Evolutionary conservation across 2,888 invertebrate species (phyloP).

Genomic region (Trichopoda pennipes): DNA sequence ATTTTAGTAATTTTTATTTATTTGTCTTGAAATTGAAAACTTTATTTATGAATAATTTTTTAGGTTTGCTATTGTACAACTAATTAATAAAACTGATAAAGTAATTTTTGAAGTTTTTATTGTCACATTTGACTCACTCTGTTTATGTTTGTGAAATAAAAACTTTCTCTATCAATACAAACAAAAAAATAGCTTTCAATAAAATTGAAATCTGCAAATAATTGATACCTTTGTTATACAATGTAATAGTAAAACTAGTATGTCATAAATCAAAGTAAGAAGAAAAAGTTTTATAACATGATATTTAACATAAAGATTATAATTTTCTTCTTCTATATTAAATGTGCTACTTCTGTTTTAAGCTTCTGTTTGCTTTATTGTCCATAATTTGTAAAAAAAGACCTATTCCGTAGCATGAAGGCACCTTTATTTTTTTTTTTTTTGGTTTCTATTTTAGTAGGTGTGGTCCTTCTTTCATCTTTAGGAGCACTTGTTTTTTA

Average conservation of each 20-base stretch:
- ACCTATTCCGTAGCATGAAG: constrained; percentile 21
- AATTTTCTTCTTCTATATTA: constrained; percentile 47
- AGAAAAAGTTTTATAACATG: constrained; percentile 23
- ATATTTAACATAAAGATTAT: constrained; percentile 56
- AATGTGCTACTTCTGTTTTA: constrained; percentile 12
- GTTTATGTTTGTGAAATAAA: neutral
- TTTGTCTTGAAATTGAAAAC: too few species aligned
- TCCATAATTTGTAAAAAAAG: constrained; percentile 39
- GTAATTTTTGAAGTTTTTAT: too few species aligned
- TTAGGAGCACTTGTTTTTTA: constrained; percentile 66
- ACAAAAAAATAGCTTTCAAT: neutral
- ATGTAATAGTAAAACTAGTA: neutral
- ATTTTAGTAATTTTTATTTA: too few species aligned
- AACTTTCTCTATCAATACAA: neutral
- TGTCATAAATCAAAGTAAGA: neutral
- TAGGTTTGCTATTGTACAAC: too few species aligned
- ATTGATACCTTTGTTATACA: neutral
- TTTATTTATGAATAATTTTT: too few species aligned
- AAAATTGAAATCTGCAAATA: neutral
- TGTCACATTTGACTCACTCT: too few species aligned
- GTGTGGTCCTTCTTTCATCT: constrained; percentile 68
- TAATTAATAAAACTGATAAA: too few species aligned
- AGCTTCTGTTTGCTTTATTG: constrained; percentile 61
- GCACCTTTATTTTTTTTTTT: constrained; percentile 27
- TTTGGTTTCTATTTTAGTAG: constrained; percentile 48